phyloP scores from a whole-genome alignment of 2,797 vertebrate genomes.

The Chelon auratus region DNA sequence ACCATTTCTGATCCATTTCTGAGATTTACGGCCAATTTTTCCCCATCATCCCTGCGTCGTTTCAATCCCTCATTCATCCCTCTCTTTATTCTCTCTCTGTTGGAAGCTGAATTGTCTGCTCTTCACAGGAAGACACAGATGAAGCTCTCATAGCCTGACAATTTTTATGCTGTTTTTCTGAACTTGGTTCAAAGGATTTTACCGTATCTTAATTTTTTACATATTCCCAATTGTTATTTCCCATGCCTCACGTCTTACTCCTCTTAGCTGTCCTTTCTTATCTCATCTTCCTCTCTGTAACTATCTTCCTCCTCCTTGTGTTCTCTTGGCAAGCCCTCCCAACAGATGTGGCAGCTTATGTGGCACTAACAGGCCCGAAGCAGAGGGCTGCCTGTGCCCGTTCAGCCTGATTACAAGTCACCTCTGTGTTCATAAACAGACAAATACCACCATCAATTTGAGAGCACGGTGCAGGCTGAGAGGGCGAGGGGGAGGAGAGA shows the following conservation, averaged over 20 bases:
- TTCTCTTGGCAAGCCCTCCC: slow-evolving; percentile 50
- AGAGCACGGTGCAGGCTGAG: slow-evolving; percentile 45
- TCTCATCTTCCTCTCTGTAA: slow-evolving; percentile 23
- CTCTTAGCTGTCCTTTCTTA: slow-evolving; percentile 5
- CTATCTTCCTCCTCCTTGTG: slow-evolving; percentile 13
- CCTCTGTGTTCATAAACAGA: slow-evolving; percentile 81
- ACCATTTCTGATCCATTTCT: slow-evolving; percentile 80
- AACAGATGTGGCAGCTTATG: slow-evolving; percentile 75
- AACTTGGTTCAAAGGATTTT: slow-evolving; percentile 39
- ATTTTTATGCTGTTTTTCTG: slow-evolving; percentile 29
- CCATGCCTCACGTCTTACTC: slow-evolving; percentile 15
- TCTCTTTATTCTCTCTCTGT: slow-evolving; percentile 60
- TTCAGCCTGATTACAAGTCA: slow-evolving; percentile 83
- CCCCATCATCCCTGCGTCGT: slow-evolving; percentile 73
- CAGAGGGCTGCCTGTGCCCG: slow-evolving; percentile 71
- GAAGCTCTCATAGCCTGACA: slow-evolving; percentile 37
- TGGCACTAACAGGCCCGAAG: slow-evolving; percentile 70
- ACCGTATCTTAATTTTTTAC: slow-evolving; percentile 31
- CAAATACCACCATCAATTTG: slow-evolving; percentile 79
- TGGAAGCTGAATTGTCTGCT: slow-evolving; percentile 63
- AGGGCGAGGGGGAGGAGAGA: slow-evolving; percentile 3
- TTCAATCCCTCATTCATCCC: slow-evolving; percentile 67
- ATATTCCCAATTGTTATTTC: slow-evolving; percentile 37
- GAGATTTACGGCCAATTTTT: slow-evolving; percentile 83
- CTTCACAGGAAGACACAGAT: slow-evolving; percentile 61